Evolutionary conservation across 1,140 invertebrate genomes (phyloP).

Genomic region (Drosophila lacteicornis): DNA sequence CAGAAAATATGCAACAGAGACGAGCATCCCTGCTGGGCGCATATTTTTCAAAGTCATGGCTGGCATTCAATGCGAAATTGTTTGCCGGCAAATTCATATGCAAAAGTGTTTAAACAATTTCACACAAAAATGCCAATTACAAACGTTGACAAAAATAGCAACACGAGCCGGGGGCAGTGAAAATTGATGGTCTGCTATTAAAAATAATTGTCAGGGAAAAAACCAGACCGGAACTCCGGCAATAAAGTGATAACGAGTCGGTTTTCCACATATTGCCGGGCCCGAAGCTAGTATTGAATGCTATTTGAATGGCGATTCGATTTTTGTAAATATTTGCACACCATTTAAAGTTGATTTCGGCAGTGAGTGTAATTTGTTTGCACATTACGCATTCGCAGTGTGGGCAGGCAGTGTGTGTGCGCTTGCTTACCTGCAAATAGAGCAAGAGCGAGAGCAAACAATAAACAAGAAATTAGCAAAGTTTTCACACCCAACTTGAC

Average conservation of each 20-base stretch:
- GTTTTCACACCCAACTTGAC: slow-evolving; percentile 49
- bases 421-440: slow-evolving; percentile 19
- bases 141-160: slow-evolving; percentile 44
- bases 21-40: slow-evolving; percentile 1
- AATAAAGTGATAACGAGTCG: slow-evolving; percentile 57
- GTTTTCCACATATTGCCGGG: slow-evolving; percentile 45
- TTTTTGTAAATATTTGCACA: slow-evolving; percentile 67
- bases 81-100: slow-evolving; percentile 36
- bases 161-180: slow-evolving; percentile 1
- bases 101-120: slow-evolving; percentile 52
- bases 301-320: slow-evolving; percentile 60
- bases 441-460: slow-evolving; percentile 11
- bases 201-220: slow-evolving; percentile 35
- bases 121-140: slow-evolving; percentile 48
- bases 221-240: slow-evolving; percentile 15
- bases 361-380: slow-evolving; percentile 40
- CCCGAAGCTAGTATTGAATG: slow-evolving; percentile 57
- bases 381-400: slow-evolving; percentile 59
- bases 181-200: slow-evolving; percentile 46
- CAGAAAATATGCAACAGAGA: not conserved
- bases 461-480: slow-evolving; percentile 41
- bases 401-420: slow-evolving; percentile 5
- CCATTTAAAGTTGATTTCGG: slow-evolving; percentile 65
- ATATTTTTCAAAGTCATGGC: slow-evolving; percentile 45
- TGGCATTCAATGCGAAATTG: slow-evolving; percentile 14